Base-by-base conservation (phyloP, 2,797 vertebrate species). In the Myripristis murdjan region DNA sequence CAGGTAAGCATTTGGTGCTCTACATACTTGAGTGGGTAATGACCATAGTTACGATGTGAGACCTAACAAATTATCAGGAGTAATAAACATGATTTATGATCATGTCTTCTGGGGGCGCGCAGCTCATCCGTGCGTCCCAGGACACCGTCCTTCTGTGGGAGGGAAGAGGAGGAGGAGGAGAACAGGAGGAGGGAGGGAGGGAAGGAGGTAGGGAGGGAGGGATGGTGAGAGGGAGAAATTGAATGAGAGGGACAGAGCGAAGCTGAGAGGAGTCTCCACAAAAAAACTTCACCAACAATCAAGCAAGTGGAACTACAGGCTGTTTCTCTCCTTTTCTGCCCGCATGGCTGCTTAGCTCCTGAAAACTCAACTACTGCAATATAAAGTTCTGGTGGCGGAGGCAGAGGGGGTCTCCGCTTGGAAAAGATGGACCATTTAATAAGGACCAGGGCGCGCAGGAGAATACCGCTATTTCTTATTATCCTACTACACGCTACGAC, bases 141-240 rank as follows among this genome's bases (percentile, higher is more conserved):
- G 74, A 87, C 85, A 76, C 59, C 58, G 64, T 86, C 85, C n/a
- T n/a, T n/a, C 85, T 76, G 51, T 77, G 86, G 91, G 90, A 91
- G 89, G 87, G 73, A 77, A 66, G 82, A 84, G 63, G 81, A 65
- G 75, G 83, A 79, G 85, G n/a, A n/a, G 83, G 89, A 87, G 85
- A 20, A 82, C 82, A 84, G 54, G 56, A 61, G 64, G 33, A 70
- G 70, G 74, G 49, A 48, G 46, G 62, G 88, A 70, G 70, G 74
- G 49, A 48, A 46, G 62, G 88, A 86, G 86, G 74, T 86, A 82
- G 76, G 68, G 84, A 86, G 86, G 74, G 90, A 84, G 78, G 64
- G 87, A 87, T 86, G 85, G 79, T 31, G 91, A 86, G 89, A 82
- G 89, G 89, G 88, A 89, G 89, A 91, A 87, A 88, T 80, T 93